Evolutionary conservation across 2,797 vertebrate genomes (phyloP).

Genomic region (Antrozous pallidus): DNA sequence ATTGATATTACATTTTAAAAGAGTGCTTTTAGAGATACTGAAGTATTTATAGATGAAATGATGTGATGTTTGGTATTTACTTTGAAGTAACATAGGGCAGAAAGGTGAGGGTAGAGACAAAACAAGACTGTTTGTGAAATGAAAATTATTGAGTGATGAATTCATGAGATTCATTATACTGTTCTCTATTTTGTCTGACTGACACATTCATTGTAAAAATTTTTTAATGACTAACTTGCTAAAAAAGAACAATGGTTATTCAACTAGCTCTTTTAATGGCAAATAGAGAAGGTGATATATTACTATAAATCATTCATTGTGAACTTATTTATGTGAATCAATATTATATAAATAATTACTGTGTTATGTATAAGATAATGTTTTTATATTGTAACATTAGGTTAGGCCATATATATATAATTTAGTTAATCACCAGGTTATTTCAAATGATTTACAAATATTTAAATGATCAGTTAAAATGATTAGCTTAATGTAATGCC

Average conservation of each 20-base stretch:
- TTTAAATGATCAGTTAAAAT: not conserved
- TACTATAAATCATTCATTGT: not conserved
- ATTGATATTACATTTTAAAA: not conserved
- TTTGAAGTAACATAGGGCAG: not conserved
- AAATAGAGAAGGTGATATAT: not conserved
- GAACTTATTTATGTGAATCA: not conserved
- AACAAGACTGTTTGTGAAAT: not conserved
- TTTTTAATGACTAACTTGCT: not conserved
- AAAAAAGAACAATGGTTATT: not conserved
- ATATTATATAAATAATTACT: not conserved
- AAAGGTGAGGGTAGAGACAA: not conserved
- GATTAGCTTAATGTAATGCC: not conserved
- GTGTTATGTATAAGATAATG: not conserved
- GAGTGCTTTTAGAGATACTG: not conserved
- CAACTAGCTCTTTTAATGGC: constrained; percentile 10
- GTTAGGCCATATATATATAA: not conserved
- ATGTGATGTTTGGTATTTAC: not conserved
- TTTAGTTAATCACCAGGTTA: not conserved
- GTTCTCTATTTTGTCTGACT: not conserved
- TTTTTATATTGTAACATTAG: not conserved
- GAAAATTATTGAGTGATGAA: not conserved
- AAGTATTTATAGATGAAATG: constrained; percentile 19
- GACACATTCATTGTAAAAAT: not conserved
- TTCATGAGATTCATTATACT: not conserved
- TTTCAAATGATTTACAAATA: not conserved